Evolutionary conservation across 2,797 vertebrate species (phyloP).

Genomic region (Sebastes miniatus): DNA sequence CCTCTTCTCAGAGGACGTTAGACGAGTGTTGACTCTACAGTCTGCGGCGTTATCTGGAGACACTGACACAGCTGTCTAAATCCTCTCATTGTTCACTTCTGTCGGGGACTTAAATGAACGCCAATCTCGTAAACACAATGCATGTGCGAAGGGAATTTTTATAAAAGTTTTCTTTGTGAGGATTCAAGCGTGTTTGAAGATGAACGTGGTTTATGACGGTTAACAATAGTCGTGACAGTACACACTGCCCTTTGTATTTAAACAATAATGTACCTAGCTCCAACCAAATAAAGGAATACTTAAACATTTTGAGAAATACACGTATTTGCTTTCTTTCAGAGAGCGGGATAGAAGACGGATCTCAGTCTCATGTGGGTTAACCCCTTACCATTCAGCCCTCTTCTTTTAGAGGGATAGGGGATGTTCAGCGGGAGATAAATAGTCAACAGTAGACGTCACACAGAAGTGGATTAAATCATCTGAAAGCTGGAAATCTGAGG

Average conservation of each 20-base stretch:
- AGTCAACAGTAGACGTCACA: too few relatives aligned
- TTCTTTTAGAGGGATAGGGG: too few relatives aligned
- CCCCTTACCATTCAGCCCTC: too few relatives aligned
- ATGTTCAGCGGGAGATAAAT: too few relatives aligned
- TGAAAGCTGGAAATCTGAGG: too few relatives aligned
- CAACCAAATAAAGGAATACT: neutral
- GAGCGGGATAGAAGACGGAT: neutral
- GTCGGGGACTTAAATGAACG: neutral
- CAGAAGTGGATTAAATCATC: rapidly evolving
- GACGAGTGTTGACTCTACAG: neutral
- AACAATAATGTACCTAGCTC: neutral
- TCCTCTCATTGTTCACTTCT: neutral
- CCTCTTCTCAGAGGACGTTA: neutral
- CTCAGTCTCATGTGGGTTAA: neutral
- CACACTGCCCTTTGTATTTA: neutral
- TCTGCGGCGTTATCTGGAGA: neutral
- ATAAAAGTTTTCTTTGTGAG: neutral
- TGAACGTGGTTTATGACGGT: neutral
- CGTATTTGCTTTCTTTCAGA: neutral
- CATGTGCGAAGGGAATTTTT: neutral
- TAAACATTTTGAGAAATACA: rapidly evolving
- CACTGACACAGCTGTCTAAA: neutral
- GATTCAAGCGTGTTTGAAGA: neutral
- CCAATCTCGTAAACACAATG: neutral
- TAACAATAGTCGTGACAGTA: neutral